phyloP scores from a whole-genome alignment of 2,888 invertebrate species.

The Rosalia funebris region DNA sequence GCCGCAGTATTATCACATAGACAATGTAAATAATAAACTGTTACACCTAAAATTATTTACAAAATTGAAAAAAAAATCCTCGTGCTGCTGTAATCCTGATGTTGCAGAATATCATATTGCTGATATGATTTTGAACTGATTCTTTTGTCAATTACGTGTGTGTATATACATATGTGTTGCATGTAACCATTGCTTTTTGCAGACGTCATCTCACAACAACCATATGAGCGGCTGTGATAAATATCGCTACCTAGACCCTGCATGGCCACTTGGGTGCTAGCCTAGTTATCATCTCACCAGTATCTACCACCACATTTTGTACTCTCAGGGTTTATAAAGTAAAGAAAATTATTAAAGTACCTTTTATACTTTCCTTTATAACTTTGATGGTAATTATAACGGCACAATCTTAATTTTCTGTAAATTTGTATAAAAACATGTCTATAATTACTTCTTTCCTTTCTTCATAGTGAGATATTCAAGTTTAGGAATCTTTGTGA shows the following conservation, averaged over 20 bases:
- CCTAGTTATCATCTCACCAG: conserved; percentile 36
- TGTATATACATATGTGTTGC: conserved; percentile 35
- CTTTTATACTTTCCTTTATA: background rate
- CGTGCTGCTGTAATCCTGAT: too few species aligned
- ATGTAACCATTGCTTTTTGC: conserved; percentile 69
- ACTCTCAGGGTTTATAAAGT: conserved; percentile 41
- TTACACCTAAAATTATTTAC: too few species aligned
- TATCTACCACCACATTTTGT: conserved; percentile 39
- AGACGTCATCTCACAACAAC: conserved; percentile 91
- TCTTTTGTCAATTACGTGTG: background rate
- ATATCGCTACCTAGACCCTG: conserved; percentile 39
- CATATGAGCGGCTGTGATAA: conserved; percentile 90
- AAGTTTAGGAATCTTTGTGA: too few species aligned
- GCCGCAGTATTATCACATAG: too few species aligned
- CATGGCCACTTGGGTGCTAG: conserved; percentile 41
- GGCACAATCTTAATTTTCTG: conserved; percentile 7
- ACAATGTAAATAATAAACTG: too few species aligned
- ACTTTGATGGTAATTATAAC: background rate
- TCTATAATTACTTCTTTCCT: background rate
- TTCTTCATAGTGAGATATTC: background rate
- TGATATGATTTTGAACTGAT: too few species aligned
- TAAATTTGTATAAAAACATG: conserved; percentile 37
- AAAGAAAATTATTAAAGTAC: conserved; percentile 6
- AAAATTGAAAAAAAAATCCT: too few species aligned
- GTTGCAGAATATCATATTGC: too few species aligned